Conservation (phyloP, 2,797 vertebrate genomes). For the Tenualosa ilisha region DNA sequence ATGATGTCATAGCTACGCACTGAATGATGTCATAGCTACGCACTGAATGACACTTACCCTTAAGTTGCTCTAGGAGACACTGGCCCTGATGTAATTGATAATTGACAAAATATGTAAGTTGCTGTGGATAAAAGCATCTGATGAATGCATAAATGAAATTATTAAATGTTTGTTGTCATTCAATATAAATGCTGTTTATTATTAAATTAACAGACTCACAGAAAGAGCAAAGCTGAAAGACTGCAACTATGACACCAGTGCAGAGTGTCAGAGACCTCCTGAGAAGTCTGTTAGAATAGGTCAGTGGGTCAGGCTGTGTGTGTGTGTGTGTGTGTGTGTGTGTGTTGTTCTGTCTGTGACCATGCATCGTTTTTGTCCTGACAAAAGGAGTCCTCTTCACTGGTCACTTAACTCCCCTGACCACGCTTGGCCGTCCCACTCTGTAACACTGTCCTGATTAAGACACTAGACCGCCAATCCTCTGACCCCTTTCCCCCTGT, state of each 20-base stretch:
- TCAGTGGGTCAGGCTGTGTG: not conserved
- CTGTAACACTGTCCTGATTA: not conserved
- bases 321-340: not conserved
- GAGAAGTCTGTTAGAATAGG: not conserved
- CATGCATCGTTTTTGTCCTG: not conserved
- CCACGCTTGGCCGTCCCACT: not conserved
- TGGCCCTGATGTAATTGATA: too few relatives aligned
- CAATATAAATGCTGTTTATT: too few relatives aligned
- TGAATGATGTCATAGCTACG: too few relatives aligned
- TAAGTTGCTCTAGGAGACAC: too few relatives aligned
- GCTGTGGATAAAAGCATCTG: too few relatives aligned
- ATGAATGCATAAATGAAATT: too few relatives aligned
- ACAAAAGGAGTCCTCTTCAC: not conserved
- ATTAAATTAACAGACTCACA: too few relatives aligned
- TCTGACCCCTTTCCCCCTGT: not conserved
- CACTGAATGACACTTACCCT: too few relatives aligned
- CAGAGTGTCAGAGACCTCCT: not conserved
- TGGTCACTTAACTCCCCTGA: not conserved
- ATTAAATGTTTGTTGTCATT: too few relatives aligned
- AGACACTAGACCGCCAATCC: not conserved
- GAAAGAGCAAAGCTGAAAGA: not conserved
- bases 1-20: too few relatives aligned
- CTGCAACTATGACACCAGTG: not conserved
- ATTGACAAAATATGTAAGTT: too few relatives aligned
- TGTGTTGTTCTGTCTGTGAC: not conserved